phyloP scores from a whole-genome alignment of 2,113 vertebrate species.

The Gymnorhina tibicen region DNA sequence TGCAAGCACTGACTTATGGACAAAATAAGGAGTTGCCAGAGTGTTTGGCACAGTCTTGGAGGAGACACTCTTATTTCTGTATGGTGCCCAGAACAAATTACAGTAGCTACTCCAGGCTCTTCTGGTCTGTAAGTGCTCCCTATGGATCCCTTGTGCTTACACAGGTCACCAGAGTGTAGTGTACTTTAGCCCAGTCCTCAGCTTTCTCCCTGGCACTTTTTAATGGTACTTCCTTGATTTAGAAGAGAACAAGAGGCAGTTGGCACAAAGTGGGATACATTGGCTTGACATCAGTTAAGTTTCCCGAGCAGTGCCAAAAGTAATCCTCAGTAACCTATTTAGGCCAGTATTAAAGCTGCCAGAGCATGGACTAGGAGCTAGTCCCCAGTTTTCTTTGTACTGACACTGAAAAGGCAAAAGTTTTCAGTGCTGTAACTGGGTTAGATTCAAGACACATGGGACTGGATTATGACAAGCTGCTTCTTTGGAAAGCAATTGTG shows the following conservation, averaged over 20 bases:
- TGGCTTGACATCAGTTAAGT: slow-evolving; percentile 17
- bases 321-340: slow-evolving; percentile 22
- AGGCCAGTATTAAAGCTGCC: neutral
- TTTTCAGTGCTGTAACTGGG: neutral
- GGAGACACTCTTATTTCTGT: neutral
- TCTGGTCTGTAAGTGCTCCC: neutral
- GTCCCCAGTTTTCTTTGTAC: neutral
- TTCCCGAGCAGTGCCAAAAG: neutral
- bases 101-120: neutral
- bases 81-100: neutral
- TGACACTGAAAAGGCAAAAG: neutral
- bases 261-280: neutral
- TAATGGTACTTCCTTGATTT: neutral
- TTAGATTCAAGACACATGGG: neutral
- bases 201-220: neutral
- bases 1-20: neutral
- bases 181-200: neutral
- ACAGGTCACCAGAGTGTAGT: neutral
- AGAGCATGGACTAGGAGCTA: neutral
- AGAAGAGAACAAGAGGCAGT: neutral
- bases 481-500: neutral
- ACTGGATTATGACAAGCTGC: neutral
- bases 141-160: neutral
- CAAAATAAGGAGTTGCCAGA: neutral
- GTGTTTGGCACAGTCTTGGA: neutral